Base-by-base conservation (phyloP, 2,888 invertebrate species). In the Mesodorylaimus sp. region DNA sequence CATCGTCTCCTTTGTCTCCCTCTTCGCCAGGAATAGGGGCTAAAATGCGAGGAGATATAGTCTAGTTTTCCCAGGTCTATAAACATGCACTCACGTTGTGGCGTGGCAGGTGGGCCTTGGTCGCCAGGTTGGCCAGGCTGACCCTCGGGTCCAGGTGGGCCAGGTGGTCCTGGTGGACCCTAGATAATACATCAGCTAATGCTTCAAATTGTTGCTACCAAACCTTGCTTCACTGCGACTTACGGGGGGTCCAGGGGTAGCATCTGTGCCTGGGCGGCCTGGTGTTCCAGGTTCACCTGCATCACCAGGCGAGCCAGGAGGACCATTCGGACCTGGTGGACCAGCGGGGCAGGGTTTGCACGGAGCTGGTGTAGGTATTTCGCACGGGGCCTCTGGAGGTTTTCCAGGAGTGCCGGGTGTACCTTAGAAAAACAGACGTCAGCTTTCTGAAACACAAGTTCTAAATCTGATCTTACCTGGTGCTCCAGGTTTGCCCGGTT, bases 331-430 rank as follows among this genome's bases (percentile, higher is more conserved):
- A 51, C 57, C 57, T 3, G 58, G 53, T n/a, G 59, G 55, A 43
- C 56, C 59, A 49, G 55, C 60, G 50, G 60, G 60, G 59, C 60
- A 61, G 39, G 60, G 62, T 50, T 26, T 25, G 45, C 45, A 45
- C 7, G 45, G 45, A n/a, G 45, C 24, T 29, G 45, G 45, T 16
- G 45, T 19, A 45, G 25, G 19, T 26, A 45, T 45, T n/a, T 45
- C 45, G 29, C 45, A 45, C 7, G 45, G 45, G 36, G 54, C 37
- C 29, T 32, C 26, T 39, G 45, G 48, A 32, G 48, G 45, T 26
- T 29, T 45, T 7, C 45, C 45, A 23, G 48, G 45, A 27, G 28
- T 36, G 45, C 61, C 61, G 41, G 61, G 56, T n/a, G n/a, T n/a
- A n/a, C n/a, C n/a, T n/a, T n/a, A n/a, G n/a, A n/a, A n/a, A n/a